phyloP scores from a whole-genome alignment of 2,797 vertebrate genomes.

The Buphagus erythrorhynchus region DNA sequence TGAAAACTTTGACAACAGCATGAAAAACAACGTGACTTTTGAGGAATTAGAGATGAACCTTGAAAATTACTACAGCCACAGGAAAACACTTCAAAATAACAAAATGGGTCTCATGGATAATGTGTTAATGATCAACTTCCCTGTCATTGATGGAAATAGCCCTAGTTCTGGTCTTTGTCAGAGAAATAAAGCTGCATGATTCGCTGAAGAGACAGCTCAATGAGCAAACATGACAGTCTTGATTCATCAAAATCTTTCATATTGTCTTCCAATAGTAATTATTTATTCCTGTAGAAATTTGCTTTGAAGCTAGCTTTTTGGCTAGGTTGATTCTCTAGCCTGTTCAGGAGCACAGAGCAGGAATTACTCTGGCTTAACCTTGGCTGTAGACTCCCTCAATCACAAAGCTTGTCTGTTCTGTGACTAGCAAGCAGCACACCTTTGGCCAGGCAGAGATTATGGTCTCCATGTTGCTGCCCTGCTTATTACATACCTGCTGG shows the following conservation, averaged over 20 bases:
- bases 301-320: neutral
- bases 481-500: neutral
- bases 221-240: neutral
- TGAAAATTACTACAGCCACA: neutral
- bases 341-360: neutral
- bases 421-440: neutral
- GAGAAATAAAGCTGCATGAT: neutral
- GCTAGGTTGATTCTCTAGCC: neutral
- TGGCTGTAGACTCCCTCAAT: neutral
- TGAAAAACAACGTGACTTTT: neutral
- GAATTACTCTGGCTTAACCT: neutral
- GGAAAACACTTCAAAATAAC: neutral
- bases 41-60: neutral
- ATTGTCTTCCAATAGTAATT: neutral
- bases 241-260: neutral
- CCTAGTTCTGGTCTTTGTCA: neutral
- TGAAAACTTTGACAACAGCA: neutral
- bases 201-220: neutral
- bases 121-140: neutral
- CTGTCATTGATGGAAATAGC: neutral
- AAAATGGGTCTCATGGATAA: neutral
- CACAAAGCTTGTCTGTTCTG: neutral
- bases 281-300: neutral
- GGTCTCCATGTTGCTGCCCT: neutral
- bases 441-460: neutral